Percentiles rank a stretch among this genome's conserved stretches.
Conservation (phyloP, 2,888 invertebrate species). For the Meandrusa payeni region DNA sequence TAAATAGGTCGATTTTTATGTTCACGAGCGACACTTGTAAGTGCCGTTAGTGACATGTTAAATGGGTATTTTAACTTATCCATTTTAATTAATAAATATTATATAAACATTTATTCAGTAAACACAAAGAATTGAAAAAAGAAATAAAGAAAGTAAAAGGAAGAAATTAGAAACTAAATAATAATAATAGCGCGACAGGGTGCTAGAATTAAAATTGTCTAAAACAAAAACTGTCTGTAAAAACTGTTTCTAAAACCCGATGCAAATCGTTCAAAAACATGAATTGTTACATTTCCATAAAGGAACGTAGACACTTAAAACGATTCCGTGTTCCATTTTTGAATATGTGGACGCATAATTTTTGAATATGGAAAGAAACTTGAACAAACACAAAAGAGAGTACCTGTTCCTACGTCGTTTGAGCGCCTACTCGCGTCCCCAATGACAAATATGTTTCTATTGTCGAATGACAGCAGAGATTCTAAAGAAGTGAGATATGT, state of each 20-base stretch:
- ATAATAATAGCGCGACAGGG: too few species aligned
- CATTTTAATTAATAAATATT: too few species aligned
- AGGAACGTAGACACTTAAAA: constrained; percentile 33
- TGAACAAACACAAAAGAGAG: constrained; percentile 49
- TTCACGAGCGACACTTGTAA: constrained; percentile 2
- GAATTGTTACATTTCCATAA: constrained; percentile 52
- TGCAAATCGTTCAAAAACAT: constrained; percentile 49
- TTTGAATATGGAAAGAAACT: constrained; percentile 64
- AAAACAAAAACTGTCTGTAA: too few species aligned
- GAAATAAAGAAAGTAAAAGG: too few species aligned
- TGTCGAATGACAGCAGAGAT: constrained; percentile 58
- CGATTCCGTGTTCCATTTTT: constrained; percentile 38
- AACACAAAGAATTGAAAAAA: too few species aligned
- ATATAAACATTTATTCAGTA: too few species aligned
- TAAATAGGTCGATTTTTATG: constrained; percentile 69
- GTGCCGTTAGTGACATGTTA: too few species aligned
- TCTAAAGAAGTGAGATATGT: constrained; percentile 49
- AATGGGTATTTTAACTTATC: too few species aligned
- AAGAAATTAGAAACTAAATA: too few species aligned
- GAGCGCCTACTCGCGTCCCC: constrained; percentile 54
- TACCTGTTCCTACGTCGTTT: constrained; percentile 59
- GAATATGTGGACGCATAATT: constrained; percentile 59
- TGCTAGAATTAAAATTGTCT: too few species aligned
- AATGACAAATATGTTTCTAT: constrained; percentile 65
- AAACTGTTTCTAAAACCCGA: constrained; percentile 27